Base-by-base conservation (phyloP, 2,113 vertebrate genomes). In the Ammodytes marinus region DNA sequence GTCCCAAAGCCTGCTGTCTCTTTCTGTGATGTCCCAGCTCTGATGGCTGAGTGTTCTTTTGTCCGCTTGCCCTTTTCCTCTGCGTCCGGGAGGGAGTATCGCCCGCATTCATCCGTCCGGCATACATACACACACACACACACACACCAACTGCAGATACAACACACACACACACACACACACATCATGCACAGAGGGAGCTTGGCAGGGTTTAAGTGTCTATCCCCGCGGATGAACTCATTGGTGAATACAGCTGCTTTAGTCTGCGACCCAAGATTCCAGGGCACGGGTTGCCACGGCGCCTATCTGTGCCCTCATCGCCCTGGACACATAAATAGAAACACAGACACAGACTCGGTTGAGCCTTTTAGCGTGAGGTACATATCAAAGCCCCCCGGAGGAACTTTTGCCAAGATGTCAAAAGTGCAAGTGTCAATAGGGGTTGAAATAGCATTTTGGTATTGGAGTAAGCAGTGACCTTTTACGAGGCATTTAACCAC, bases 181-280 rank as follows among this genome's bases (percentile, higher is more conserved):
- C 47, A 58, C 35, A 60, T 27, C 43, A 67, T 65, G 46, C 11
- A 11, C 15, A 50, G 15, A 57, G 11, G 14, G 46, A 59, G 50
- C 37, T 67, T 79, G 82, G 58, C 58, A 2, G 69, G 84, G 63
- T 13, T 84, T 81, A 77, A 79, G 69, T 49, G 72, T 81, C 85
- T 45, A 85, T 87, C 89, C 86, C 54, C 4, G 71, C 1, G 35
- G 88, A 92, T 94, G 90, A 96, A 90, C 84, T 93, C 88, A 81
- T 83, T 69, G 88, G 92, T 90, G 91, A 96, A 96, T 96, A 95
- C 89, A 85, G 8, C 90, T 85, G 95, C 95, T 92, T 76, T 1
- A 54, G 93, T 96, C 94, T 93, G 86, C 82, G 86, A 71, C 85
- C 92, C 89, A 50, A 71, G 82, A 94, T 86, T 91, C 80, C 79